A percentile compares a stretch with the other conserved stretches of the same genome.
phyloP scores from a whole-genome alignment of 2,113 vertebrate genomes.

The Tupaia tana region DNA sequence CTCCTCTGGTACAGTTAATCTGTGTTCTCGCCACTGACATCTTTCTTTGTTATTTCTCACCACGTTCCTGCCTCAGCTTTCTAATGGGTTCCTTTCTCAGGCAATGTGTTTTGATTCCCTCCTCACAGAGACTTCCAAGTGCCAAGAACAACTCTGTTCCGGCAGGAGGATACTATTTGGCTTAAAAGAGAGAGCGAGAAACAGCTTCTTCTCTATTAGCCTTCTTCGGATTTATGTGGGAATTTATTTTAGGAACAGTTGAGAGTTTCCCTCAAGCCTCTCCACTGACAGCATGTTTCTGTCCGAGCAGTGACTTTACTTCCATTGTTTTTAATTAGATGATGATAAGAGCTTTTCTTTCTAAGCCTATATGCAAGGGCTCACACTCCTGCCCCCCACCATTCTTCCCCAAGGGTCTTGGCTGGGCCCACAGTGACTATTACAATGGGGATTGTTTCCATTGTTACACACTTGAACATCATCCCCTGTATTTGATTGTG shows the following conservation, averaged over 20 bases:
- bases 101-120: conserved; percentile 43
- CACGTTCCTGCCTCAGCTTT: conserved; percentile 34
- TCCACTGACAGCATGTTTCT: not conserved
- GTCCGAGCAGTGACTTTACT: not conserved
- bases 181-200: not conserved
- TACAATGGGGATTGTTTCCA: not conserved
- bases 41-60: conserved; percentile 36
- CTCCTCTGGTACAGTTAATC: conserved; percentile 46
- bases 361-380: not conserved
- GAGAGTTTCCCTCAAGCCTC: not conserved
- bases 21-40: conserved; percentile 4
- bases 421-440: not conserved
- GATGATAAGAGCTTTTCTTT: not conserved
- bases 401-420: not conserved
- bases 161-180: conserved; percentile 31
- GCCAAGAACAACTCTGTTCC: conserved; percentile 64
- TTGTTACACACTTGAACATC: not conserved
- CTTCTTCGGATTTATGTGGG: not conserved
- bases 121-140: conserved; percentile 11
- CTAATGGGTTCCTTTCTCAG: conserved; percentile 44
- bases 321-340: not conserved
- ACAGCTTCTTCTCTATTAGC: not conserved
- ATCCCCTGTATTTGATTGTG: conserved; percentile 43
- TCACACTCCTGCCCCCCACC: not conserved
- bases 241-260: conserved; percentile 57